Base-by-base conservation (phyloP, 2,888 invertebrate genomes). In the Drosophila neotestacea region DNA sequence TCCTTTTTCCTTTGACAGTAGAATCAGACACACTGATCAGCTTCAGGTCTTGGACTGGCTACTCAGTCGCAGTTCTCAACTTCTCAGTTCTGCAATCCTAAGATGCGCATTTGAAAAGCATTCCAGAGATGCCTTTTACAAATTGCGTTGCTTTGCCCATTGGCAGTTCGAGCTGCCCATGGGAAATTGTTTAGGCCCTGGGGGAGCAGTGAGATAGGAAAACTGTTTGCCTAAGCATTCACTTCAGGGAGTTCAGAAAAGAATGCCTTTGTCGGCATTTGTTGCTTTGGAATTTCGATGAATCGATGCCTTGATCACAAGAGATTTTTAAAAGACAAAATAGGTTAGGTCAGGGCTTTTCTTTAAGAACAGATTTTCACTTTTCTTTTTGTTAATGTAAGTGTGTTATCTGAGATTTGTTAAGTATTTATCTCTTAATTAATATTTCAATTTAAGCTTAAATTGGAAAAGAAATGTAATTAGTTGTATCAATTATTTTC, bases 41-140 rank as follows among this genome's bases (percentile, higher is more conserved):
- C 44, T 36, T 34, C 11, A 28, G 27, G 48, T 16, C 27, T 22
- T 22, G 22, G 22, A 22, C 22, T 38, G 27, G 34, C 41, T 41
- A 63, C 28, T 41, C 55, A 48, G 55, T 48, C 22, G 2, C 55
- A 63, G 73, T 60, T 51, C 58, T 44, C 54, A 30, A 63, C 70
- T 60, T 51, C 58, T 44, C 54, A 30, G 50, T 55, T 39, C 42
- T 51, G 46, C 52, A 13, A 48, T 47, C 62, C 62, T 58, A 58
- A 69, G 70, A 65, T 59, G 71, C 62, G 74, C 66, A 69, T 79
- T 79, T 51, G 70, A 60, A 70, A 77, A 41, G 77, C 72, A 88
- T 75, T 83, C 75, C 46, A 55, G 13, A 48, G 66, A 65, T 80
- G 56, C 77, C 70, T 77, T 60, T 51, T 41, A 52, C 72, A 88